Percentiles rank a stretch among this genome's conserved stretches.
phyloP scores from a whole-genome alignment of 2,113 vertebrate genomes.

The Pionites leucogaster region DNA sequence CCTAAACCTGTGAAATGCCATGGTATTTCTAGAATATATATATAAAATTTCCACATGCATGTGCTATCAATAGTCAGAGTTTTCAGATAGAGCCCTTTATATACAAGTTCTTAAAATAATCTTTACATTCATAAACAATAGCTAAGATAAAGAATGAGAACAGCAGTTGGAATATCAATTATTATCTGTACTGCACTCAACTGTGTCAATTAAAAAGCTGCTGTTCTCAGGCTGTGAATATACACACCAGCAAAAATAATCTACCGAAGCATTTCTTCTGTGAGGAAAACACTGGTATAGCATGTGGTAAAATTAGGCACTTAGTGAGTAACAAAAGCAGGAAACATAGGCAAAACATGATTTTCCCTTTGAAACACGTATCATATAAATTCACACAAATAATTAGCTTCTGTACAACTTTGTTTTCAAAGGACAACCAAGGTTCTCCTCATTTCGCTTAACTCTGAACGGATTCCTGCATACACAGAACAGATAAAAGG shows the following conservation, averaged over 20 bases:
- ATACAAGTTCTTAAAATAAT: neutral
- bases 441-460: neutral
- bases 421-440: slow-evolving; percentile 29
- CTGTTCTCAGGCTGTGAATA: neutral
- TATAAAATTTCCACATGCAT: neutral
- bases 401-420: slow-evolving; percentile 24
- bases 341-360: neutral
- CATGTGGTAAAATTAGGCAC: neutral
- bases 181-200: neutral
- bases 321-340: neutral
- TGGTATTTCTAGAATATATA: neutral
- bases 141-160: neutral
- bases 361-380: neutral
- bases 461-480: neutral
- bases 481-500: neutral
- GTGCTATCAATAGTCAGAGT: neutral
- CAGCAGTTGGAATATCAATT: neutral
- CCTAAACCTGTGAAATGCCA: neutral
- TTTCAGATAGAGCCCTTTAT: neutral
- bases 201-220: neutral
- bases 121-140: neutral
- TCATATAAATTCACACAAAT: neutral
- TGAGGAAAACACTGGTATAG: neutral
- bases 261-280: neutral
- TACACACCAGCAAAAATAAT: neutral